Evolutionary conservation across 2,888 invertebrate genomes (phyloP).

Genomic region (Acronicta aceris): DNA sequence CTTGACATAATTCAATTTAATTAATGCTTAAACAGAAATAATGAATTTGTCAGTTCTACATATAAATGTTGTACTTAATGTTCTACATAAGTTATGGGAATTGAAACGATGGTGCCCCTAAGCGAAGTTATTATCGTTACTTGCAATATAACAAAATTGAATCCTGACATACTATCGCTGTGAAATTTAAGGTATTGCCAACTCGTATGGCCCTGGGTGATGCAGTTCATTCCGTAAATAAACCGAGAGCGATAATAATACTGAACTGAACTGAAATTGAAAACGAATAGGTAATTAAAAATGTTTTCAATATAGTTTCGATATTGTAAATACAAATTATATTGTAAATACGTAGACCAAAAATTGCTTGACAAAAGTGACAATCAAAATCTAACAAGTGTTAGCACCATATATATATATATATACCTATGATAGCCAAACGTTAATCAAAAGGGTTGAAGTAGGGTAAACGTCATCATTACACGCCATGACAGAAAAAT

Average conservation of each 20-base stretch:
- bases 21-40: conserved; percentile 8
- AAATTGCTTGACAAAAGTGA: too few relatives aligned
- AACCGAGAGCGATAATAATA: conserved; percentile 29
- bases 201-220: conserved; percentile 16
- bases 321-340: too few relatives aligned
- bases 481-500: conserved; percentile 52
- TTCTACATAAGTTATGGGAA: conserved; percentile 40
- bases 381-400: too few relatives aligned
- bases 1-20: conserved; percentile 6
- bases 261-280: too few relatives aligned
- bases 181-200: conserved; percentile 35
- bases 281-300: too few relatives aligned
- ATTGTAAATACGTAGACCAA: too few relatives aligned
- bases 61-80: conserved; percentile 34
- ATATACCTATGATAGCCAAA: background rate
- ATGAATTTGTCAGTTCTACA: conserved; percentile 28
- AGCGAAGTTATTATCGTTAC: conserved; percentile 46
- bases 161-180: conserved; percentile 41
- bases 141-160: conserved; percentile 29
- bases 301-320: too few relatives aligned
- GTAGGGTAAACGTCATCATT: conserved; percentile 52
- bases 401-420: background rate
- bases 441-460: conserved; percentile 34
- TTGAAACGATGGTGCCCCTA: conserved; percentile 39
- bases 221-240: conserved; percentile 29